Percentiles rank a stretch among this genome's conserved stretches.
Evolutionary conservation across 1,140 invertebrate genomes (phyloP).

Genomic region (Caenorhabditis inopinata): DNA sequence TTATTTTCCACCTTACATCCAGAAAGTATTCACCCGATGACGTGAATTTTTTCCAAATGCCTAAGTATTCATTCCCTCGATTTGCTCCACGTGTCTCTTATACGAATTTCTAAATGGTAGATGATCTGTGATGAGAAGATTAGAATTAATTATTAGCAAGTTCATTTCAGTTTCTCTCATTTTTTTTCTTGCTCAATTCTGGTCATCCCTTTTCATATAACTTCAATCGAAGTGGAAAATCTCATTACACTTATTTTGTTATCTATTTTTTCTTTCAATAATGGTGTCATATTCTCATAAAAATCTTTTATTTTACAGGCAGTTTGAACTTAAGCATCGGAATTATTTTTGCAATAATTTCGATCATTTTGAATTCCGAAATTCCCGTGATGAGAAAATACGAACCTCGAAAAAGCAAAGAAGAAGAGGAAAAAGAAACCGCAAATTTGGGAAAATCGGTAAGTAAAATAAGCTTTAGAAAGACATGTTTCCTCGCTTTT

Average conservation of each 20-base stretch:
- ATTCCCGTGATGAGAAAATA: constrained; percentile 1
- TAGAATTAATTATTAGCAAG: constrained; percentile 27
- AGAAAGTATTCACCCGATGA: background rate
- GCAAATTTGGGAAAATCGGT: constrained; percentile 2
- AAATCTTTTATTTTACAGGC: background rate
- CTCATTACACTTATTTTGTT: too few species aligned
- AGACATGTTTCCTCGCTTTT: too few species aligned
- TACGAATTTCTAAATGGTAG: constrained; percentile 11
- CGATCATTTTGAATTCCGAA: background rate
- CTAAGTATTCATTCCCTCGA: background rate
- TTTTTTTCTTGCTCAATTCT: background rate
- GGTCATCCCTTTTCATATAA: background rate
- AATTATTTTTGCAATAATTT: too few species aligned
- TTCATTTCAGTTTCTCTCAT: background rate
- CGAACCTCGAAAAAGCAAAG: background rate
- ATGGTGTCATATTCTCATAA: background rate
- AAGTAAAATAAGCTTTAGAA: background rate
- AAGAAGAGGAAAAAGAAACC: background rate
- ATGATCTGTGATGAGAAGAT: constrained; percentile 16
- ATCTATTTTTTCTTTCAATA: background rate
- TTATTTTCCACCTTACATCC: background rate
- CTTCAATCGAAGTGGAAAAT: too few species aligned
- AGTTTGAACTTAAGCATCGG: background rate
- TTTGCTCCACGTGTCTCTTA: background rate
- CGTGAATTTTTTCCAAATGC: background rate